Conservation (phyloP, 2,113 vertebrate species). For the Machaerirhynchus nigripectus region DNA sequence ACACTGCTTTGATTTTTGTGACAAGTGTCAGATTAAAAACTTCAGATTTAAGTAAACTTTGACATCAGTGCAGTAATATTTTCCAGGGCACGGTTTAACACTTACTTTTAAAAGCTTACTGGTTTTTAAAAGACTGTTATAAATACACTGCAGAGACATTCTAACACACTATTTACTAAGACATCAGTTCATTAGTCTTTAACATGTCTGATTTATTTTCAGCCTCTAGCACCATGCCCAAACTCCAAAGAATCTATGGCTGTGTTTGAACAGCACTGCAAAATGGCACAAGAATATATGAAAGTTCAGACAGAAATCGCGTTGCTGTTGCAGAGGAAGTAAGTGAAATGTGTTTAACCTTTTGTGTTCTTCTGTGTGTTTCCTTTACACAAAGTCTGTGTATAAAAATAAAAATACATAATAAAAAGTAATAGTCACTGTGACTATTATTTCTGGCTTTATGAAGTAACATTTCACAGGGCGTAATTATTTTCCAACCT, state of each 20-base stretch:
- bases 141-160: slow-evolving; percentile 64
- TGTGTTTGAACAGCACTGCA: slow-evolving; percentile 99
- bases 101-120: slow-evolving; percentile 71
- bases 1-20: slow-evolving; percentile 11
- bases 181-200: slow-evolving; percentile 67
- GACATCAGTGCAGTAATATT: slow-evolving; percentile 17
- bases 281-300: slow-evolving; percentile 99
- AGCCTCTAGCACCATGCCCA: slow-evolving; percentile 97
- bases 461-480: not conserved
- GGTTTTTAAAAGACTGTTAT: slow-evolving; percentile 47
- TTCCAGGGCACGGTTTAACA: slow-evolving; percentile 33
- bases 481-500: not conserved
- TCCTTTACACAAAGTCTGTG: not conserved
- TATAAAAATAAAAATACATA: not conserved
- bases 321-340: slow-evolving; percentile 96
- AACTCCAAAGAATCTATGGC: slow-evolving; percentile 99
- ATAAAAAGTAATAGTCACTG: not conserved
- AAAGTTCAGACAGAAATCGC: slow-evolving; percentile 99
- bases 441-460: not conserved
- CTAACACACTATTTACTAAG: slow-evolving; percentile 45
- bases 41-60: slow-evolving; percentile 47
- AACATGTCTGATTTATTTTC: slow-evolving; percentile 71
- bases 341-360: slow-evolving; percentile 62
- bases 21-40: slow-evolving; percentile 37
- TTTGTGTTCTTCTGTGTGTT: not conserved